phyloP scores from a whole-genome alignment of 2,113 vertebrate species.

The Paralichthys olivaceus region DNA sequence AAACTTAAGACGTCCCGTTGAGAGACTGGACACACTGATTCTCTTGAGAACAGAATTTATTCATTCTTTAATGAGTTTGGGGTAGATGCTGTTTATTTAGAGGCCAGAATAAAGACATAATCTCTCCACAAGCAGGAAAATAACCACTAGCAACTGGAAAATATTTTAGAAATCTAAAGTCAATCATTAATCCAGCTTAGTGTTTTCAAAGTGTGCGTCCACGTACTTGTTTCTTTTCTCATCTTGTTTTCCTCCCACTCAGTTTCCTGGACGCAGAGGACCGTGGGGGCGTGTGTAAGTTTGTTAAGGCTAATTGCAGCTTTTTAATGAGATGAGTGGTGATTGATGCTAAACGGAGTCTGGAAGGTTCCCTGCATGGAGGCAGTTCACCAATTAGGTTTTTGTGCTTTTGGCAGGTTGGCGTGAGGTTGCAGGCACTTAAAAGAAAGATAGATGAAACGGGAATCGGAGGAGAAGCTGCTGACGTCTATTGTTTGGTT shows the following conservation, averaged over 20 bases:
- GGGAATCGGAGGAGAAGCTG: not conserved
- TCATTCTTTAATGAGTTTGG: too few species aligned
- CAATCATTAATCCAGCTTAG: too few species aligned
- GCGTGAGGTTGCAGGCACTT: slow-evolving; percentile 4
- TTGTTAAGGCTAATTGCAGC: slow-evolving; percentile 45
- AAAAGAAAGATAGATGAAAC: not conserved
- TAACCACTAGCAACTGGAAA: too few species aligned
- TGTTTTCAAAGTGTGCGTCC: too few species aligned
- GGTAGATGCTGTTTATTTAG: not conserved
- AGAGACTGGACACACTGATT: too few species aligned
- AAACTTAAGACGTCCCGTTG: too few species aligned
- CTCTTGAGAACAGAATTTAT: too few species aligned
- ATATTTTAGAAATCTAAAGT: not conserved
- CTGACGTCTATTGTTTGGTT: not conserved
- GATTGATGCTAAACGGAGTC: slow-evolving; percentile 2
- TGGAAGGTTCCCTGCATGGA: slow-evolving; percentile 18
- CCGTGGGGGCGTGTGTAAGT: slow-evolving; percentile 6
- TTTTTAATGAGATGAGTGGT: slow-evolving; percentile 28
- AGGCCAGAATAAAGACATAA: not conserved
- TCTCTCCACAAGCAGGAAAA: too few species aligned
- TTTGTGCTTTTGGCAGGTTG: slow-evolving; percentile 8
- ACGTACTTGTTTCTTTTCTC: not conserved
- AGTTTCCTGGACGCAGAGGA: not conserved
- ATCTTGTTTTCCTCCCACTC: not conserved
- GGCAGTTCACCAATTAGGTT: slow-evolving; percentile 18